Evolutionary conservation across 2,888 invertebrate genomes (phyloP), one percentile per base, ranked within the genome.

Genomic region (Drosophila prostipennis): DNA sequence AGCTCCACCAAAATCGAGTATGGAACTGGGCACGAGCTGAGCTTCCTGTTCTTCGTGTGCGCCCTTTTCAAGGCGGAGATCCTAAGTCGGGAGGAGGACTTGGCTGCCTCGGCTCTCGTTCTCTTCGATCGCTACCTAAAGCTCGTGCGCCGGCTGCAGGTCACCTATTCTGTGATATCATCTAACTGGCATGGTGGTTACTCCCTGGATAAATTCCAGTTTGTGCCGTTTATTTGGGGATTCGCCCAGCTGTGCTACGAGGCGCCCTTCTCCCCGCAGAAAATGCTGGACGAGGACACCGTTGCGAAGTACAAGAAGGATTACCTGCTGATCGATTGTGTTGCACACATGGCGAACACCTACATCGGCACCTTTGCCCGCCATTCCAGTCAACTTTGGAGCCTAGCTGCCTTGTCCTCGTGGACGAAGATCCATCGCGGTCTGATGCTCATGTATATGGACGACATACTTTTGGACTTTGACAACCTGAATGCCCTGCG

Each of bases 181-280:
- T 99, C 99, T 0, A 99, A 99, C 10, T 98, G 98, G 91, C 98
- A 99, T 89, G 99, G 99, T 2, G 99, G 99, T 16, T 99, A 99
- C 97, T 98, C 98, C 87, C 93, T 99, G 57, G 99, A 99, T 92
- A 99, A 99, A 91, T 99, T 96, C 91, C 99, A 99, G 91, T 99
- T 99, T 93, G 94, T 99, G 40, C 98, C 99, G 8, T 99, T 99
- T 89, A 95, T 99, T 89, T 99, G 98, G 98, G 99, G 99, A 5
- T 98, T 98, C 91, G 95, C 99, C 10, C 99, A 99, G 90, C 94
- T 99, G n/a, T 57, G 91, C 95, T 96, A 95, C 71, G 96, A 97
- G 89, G 94, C 95, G 2, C 94, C 95, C 72, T 94, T 99, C 80
- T 95, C 98, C 0, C 94, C 94, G 19, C 95, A 96, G 74, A 98